Conservation (phyloP, 2,113 vertebrate species). For the Vidua macroura region DNA sequence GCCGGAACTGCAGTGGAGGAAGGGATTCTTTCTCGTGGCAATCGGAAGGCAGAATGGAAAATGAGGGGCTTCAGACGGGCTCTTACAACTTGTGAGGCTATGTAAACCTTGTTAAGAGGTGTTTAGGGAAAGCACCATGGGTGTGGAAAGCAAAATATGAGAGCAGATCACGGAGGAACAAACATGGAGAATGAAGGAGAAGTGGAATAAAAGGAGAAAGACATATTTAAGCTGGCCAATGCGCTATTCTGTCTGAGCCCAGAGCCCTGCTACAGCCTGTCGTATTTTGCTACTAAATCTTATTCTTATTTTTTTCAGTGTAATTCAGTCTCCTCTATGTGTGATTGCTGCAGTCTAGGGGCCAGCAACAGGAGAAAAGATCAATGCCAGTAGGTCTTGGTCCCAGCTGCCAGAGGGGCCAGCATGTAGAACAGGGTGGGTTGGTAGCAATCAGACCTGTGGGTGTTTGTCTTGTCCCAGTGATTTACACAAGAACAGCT, state of each 20-base stretch:
- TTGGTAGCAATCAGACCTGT: background rate
- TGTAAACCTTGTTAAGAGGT: background rate
- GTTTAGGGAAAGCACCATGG: background rate
- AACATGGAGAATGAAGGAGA: background rate
- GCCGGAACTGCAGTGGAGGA: too few relatives aligned
- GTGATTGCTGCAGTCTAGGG: background rate
- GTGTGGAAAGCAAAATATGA: background rate
- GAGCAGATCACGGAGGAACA: background rate
- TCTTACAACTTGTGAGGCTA: background rate
- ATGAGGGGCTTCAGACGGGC: too few relatives aligned
- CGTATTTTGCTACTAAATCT: background rate
- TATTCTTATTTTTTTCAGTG: background rate
- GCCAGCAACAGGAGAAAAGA: background rate
- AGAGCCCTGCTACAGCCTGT: background rate
- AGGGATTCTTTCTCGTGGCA: too few relatives aligned
- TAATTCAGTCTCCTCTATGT: background rate
- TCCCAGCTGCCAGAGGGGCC: background rate
- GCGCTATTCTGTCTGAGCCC: background rate
- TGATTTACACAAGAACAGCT: background rate
- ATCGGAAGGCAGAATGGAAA: too few relatives aligned
- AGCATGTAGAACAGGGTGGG: background rate
- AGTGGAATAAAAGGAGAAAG: background rate
- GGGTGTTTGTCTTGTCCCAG: background rate
- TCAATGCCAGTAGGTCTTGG: accelerated
- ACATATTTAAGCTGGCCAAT: background rate